Evolutionary conservation across 1,140 invertebrate genomes (phyloP).

Genomic region (Drosophila bocqueti): DNA sequence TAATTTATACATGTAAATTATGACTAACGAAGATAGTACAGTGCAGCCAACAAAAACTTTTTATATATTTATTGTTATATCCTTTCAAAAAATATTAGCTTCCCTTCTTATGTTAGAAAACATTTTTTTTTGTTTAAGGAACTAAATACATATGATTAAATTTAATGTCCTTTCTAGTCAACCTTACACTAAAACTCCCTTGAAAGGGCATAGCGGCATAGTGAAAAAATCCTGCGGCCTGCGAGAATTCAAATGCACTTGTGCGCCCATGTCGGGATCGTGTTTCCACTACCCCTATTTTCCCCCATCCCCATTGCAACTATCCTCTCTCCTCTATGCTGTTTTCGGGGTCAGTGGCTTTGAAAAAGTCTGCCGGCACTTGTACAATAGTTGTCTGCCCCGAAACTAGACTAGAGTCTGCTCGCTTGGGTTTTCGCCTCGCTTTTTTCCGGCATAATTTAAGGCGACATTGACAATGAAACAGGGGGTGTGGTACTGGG

Average conservation of each 20-base stretch:
- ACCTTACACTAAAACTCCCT: background rate
- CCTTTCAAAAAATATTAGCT: too few relatives aligned
- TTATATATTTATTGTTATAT: too few relatives aligned
- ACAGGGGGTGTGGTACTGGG: conserved; percentile 6
- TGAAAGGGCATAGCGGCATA: conserved; percentile 8
- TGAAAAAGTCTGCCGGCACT: conserved; percentile 66
- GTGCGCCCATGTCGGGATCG: conserved; percentile 76
- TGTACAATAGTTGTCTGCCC: conserved; percentile 56
- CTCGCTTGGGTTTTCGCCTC: background rate
- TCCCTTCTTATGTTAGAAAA: too few relatives aligned
- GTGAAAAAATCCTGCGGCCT: conserved; percentile 52
- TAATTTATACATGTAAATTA: too few relatives aligned
- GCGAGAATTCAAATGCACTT: conserved; percentile 81
- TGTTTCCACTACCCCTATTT: conserved; percentile 24
- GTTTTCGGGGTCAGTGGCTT: conserved; percentile 79
- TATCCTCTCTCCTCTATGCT: background rate
- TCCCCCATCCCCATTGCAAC: too few relatives aligned
- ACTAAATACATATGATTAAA: background rate
- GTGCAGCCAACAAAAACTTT: too few relatives aligned
- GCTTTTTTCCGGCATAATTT: conserved; percentile 69
- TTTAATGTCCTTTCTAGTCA: too few relatives aligned
- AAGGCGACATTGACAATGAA: conserved; percentile 82
- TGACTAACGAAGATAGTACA: too few relatives aligned
- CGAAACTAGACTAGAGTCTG: conserved; percentile 69
- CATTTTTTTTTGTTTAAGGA: too few relatives aligned